These are phyloP conservation scores for Bombus sibiricus DNA, from an alignment of 1,140 invertebrate species.

Conservation along the genomic window DNA sequence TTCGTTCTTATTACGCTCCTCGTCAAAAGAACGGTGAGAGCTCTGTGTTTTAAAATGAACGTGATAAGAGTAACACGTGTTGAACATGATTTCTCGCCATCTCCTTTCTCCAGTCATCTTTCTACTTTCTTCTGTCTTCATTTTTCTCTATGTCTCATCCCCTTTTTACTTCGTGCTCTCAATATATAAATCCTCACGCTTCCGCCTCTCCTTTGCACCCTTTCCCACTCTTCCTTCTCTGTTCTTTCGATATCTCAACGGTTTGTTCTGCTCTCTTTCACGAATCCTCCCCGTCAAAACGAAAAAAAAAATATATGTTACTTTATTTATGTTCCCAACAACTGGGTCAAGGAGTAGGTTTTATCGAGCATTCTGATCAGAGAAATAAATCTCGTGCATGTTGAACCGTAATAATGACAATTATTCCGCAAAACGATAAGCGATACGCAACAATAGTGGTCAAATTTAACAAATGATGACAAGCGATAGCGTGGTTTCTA, in stretches of 20 bases:
- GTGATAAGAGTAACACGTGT: conserved; percentile 79
- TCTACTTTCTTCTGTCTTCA: conserved; percentile 39
- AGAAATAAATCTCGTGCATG: neutral
- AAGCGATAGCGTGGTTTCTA: neutral
- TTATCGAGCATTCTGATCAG: neutral
- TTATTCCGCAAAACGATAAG: neutral
- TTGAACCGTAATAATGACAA: neutral
- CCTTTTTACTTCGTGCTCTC: conserved; percentile 9
- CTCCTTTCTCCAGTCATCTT: conserved; percentile 4
- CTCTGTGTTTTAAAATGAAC: conserved; percentile 66
- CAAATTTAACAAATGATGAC: neutral
- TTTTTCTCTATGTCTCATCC: conserved; percentile 27
- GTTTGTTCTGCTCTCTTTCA: neutral
- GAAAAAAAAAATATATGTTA: neutral
- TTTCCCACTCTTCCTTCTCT: neutral
- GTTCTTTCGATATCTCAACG: conserved; percentile 22
- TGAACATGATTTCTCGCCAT: conserved; percentile 73
- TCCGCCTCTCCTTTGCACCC: neutral
- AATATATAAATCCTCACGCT: conserved; percentile 52
- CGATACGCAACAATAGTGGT: neutral
- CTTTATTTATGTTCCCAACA: neutral
- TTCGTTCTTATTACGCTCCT: conserved; percentile 37
- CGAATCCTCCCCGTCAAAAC: neutral
- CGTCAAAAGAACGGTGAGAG: conserved; percentile 27
- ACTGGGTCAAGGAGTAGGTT: neutral